phyloP scores from a whole-genome alignment of 2,888 invertebrate species.

The Caenorhabditis sp. region DNA sequence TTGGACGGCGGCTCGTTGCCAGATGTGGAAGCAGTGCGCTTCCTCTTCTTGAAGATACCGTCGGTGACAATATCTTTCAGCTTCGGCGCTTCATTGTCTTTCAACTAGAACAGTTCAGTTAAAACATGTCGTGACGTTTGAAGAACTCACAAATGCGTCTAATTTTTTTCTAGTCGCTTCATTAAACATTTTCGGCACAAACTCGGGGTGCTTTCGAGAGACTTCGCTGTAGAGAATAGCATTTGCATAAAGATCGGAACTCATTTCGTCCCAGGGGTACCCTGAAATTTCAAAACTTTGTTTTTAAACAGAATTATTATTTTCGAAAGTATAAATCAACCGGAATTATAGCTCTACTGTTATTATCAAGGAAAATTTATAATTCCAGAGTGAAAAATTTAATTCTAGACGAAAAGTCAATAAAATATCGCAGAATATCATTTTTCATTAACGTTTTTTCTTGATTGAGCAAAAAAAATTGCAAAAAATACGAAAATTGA shows the following conservation, averaged over 20 bases:
- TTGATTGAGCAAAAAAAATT: no score
- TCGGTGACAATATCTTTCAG: conserved; percentile 52
- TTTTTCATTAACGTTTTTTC: no score
- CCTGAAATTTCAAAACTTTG: no score
- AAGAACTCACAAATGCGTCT: conserved; percentile 57
- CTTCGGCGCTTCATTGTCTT: conserved; percentile 55
- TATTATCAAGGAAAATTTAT: no score
- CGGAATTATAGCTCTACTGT: no score
- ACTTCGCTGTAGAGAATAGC: conserved; percentile 59
- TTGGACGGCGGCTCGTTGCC: conserved; percentile 62
- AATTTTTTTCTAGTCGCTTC: conserved; percentile 51
- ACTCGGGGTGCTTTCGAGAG: conserved; percentile 50
- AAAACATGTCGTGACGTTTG: no score
- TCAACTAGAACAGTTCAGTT: conserved; percentile 26
- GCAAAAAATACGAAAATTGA: conserved; percentile 9
- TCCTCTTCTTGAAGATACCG: conserved; percentile 44
- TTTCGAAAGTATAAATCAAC: no score
- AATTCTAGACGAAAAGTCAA: no score
- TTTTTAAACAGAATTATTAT: no score
- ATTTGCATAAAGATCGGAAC: conserved; percentile 54
- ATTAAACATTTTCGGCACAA: conserved; percentile 55
- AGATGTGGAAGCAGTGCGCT: conserved; percentile 48
- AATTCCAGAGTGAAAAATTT: no score
- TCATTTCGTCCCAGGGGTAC: conserved; percentile 45
- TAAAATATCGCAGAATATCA: no score